Evolutionary conservation across 2,113 vertebrate species (phyloP).

Genomic region (Notechis scutatus): DNA sequence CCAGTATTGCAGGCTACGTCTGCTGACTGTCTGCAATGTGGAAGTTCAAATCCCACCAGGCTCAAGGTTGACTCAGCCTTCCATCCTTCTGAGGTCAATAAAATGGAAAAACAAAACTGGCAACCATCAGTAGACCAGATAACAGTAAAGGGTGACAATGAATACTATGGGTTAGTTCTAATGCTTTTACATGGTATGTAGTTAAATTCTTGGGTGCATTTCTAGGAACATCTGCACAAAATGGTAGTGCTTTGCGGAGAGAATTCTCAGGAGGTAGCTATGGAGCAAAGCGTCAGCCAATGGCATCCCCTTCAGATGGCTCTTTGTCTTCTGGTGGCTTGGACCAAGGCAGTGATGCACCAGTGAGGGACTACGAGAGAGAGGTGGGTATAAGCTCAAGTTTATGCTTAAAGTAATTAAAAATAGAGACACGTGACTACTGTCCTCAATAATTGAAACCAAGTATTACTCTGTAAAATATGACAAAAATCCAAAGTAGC

Average conservation of each 20-base stretch:
- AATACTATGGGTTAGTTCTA: neutral
- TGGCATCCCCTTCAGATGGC: conserved; percentile 93
- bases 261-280: conserved; percentile 92
- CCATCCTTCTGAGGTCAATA: too few species aligned
- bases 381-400: conserved; percentile 76
- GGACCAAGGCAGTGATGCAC: conserved; percentile 85
- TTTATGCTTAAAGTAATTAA: neutral
- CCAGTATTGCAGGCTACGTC: too few species aligned
- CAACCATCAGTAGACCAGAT: neutral
- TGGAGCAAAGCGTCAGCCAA: conserved; percentile 83
- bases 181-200: neutral
- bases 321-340: conserved; percentile 93
- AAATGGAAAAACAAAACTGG: neutral
- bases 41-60: too few species aligned
- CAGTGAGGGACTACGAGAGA: conserved; percentile 88
- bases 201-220: rapidly evolving
- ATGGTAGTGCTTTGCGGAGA: conserved; percentile 87
- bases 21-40: too few species aligned
- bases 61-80: too few species aligned
- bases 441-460: neutral
- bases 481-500: neutral
- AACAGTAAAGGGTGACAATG: neutral
- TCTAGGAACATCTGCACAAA: conserved; percentile 87
- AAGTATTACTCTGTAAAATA: neutral
- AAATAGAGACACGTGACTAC: neutral